Evolutionary conservation across 2,113 vertebrate species (phyloP).

Genomic region (Lucifuga dentata): DNA sequence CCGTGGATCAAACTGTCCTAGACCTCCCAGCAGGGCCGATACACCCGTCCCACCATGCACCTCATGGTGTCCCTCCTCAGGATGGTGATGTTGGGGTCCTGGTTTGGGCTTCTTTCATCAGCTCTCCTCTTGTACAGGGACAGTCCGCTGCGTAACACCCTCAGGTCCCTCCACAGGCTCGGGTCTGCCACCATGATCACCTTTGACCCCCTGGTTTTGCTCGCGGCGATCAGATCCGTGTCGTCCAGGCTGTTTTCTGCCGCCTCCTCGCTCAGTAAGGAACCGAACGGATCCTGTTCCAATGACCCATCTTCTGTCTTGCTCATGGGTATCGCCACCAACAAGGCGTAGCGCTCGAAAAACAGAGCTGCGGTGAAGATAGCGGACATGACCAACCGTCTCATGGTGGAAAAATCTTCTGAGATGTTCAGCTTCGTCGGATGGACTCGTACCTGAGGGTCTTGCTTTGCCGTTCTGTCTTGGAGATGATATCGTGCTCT

Average conservation of each 20-base stretch:
- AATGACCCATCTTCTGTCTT: constrained; percentile 64
- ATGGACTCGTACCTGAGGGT: constrained; percentile 31
- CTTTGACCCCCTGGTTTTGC: constrained; percentile 46
- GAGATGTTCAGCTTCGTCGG: constrained; percentile 8
- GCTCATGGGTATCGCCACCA: constrained; percentile 51
- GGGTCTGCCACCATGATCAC: constrained; percentile 74
- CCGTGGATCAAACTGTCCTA: constrained; percentile 54
- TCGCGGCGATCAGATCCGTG: not conserved
- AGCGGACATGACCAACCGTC: constrained; percentile 57
- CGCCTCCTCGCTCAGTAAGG: constrained; percentile 59
- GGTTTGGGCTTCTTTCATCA: constrained; percentile 57
- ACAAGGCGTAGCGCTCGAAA: constrained; percentile 50
- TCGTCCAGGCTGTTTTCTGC: constrained; percentile 45
- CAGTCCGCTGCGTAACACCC: constrained; percentile 52
- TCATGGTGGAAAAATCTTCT: constrained; percentile 72
- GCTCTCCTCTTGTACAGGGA: constrained; percentile 66
- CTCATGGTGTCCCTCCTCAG: constrained; percentile 82
- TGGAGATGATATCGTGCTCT: constrained; percentile 4
- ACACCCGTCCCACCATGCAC: constrained; percentile 87
- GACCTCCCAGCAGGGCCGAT: constrained; percentile 85
- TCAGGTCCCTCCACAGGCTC: constrained; percentile 71
- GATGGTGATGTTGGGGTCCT: constrained; percentile 70
- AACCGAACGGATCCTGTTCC: constrained; percentile 68
- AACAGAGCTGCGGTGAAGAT: constrained; percentile 70
- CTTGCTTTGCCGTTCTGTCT: constrained; percentile 43